Conservation (phyloP, 2,113 vertebrate genomes). For the Sceloporus undulatus region DNA sequence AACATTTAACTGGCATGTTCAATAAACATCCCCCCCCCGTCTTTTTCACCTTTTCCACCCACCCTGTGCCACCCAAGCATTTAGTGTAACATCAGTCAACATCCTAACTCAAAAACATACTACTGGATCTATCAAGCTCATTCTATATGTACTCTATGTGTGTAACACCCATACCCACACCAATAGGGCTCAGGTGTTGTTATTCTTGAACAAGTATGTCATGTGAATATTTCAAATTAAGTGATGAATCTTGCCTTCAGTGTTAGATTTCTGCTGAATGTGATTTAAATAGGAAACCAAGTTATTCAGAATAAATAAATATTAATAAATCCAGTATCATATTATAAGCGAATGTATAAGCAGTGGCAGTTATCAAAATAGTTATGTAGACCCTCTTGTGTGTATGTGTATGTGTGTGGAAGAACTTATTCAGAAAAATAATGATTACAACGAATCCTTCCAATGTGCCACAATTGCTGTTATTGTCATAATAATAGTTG, state of each 20-base stretch:
- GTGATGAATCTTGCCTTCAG: too few species aligned
- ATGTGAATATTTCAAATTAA: slow-evolving; percentile 1
- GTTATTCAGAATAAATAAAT: slow-evolving; percentile 41
- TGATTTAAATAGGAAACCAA: slow-evolving; percentile 24
- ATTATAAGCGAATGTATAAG: slow-evolving; percentile 43
- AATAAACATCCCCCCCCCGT: not conserved
- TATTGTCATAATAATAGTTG: not conserved
- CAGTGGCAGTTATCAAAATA: slow-evolving; percentile 44
- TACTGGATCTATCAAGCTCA: not conserved
- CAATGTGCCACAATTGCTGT: too few species aligned
- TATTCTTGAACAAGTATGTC: not conserved
- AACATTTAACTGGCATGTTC: slow-evolving; percentile 4
- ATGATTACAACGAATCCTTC: too few species aligned
- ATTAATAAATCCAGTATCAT: slow-evolving; percentile 25
- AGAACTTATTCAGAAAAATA: slow-evolving; percentile 38
- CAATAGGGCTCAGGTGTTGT: not conserved
- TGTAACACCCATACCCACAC: too few species aligned
- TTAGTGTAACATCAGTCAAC: not conserved
- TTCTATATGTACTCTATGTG: not conserved
- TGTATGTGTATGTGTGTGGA: slow-evolving; percentile 24
- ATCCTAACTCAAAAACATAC: not conserved
- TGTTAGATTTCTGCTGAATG: slow-evolving; percentile 20
- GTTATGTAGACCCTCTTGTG: slow-evolving; percentile 37
- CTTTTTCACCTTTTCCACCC: slow-evolving; percentile 44
- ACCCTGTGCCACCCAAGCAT: not conserved